These are phyloP conservation scores for Phenganax subtilis DNA, from an alignment of 92 coral and sea anemone species.

Conservation along the genomic window DNA sequence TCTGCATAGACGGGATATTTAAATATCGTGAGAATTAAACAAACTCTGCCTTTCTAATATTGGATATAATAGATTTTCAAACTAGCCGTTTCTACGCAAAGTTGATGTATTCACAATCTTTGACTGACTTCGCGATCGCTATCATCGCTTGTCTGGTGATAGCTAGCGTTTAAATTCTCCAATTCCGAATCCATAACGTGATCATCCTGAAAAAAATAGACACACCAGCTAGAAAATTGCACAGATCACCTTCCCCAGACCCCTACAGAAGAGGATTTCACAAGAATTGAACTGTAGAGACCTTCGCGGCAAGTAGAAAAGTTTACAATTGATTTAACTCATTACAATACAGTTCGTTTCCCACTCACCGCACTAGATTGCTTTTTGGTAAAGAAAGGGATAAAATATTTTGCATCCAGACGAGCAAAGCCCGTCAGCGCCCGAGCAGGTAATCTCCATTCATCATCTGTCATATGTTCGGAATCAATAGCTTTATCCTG, in stretches of 20 bases:
- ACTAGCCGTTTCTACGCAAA: background rate
- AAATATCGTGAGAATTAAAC: no score
- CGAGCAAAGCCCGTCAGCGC: constrained; percentile 86
- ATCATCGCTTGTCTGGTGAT: constrained; percentile 26
- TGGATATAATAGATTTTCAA: background rate
- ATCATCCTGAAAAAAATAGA: constrained; percentile 10
- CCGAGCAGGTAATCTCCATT: constrained; percentile 83
- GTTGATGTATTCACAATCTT: background rate
- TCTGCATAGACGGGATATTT: no score
- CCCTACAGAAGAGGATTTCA: no score
- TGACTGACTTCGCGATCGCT: constrained; percentile 27
- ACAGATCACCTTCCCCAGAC: no score
- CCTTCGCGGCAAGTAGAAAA: background rate
- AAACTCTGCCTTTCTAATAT: background rate
- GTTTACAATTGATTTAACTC: background rate
- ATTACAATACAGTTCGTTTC: no score
- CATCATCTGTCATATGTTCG: constrained; percentile 93
- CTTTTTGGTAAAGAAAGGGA: constrained; percentile 92
- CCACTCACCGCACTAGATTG: constrained; percentile 70
- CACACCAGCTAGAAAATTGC: background rate
- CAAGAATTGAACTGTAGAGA: no score
- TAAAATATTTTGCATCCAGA: constrained; percentile 87
- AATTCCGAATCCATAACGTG: constrained; percentile 10
- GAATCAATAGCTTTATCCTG: constrained; percentile 98
- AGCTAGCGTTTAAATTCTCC: constrained; percentile 5